Evolutionary conservation across 1,140 invertebrate genomes (phyloP).

Genomic region (Heliconius nattereri): DNA sequence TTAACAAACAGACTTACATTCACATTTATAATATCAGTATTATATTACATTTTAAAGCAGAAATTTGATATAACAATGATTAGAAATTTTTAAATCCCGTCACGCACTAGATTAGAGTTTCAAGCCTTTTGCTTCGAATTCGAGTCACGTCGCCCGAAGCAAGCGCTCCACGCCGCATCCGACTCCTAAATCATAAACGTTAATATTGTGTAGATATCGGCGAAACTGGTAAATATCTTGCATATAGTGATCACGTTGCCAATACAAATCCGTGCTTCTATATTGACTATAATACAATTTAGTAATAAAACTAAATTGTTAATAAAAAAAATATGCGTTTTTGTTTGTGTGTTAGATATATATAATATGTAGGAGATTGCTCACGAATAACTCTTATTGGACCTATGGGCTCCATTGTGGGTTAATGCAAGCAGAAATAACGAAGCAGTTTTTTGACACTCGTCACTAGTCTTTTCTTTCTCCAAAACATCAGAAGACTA

Average conservation of each 20-base stretch:
- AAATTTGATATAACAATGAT: not conserved
- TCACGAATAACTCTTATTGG: no score
- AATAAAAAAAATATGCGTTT: not conserved
- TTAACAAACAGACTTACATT: no score
- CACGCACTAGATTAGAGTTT: constrained; percentile 16
- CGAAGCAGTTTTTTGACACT: no score
- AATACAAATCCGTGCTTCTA: constrained; percentile 6
- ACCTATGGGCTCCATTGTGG: no score
- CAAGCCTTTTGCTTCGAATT: constrained; percentile 19
- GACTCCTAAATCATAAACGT: constrained; percentile 31
- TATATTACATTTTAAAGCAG: not conserved
- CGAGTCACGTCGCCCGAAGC: constrained; percentile 18
- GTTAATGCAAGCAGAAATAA: no score
- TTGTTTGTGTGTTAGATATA: not conserved
- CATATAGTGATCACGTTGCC: constrained; percentile 18
- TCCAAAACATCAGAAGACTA: no score
- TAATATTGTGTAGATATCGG: constrained; percentile 30
- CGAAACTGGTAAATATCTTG: constrained; percentile 14
- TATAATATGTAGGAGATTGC: no score
- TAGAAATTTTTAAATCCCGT: constrained; percentile 9
- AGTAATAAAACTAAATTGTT: constrained; percentile 5
- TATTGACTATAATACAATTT: not conserved
- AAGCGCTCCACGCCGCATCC: constrained; percentile 16
- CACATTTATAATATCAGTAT: no score
- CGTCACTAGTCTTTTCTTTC: no score